Conservation (phyloP, 2,797 vertebrate genomes). For the Siniperca scherzeri region DNA sequence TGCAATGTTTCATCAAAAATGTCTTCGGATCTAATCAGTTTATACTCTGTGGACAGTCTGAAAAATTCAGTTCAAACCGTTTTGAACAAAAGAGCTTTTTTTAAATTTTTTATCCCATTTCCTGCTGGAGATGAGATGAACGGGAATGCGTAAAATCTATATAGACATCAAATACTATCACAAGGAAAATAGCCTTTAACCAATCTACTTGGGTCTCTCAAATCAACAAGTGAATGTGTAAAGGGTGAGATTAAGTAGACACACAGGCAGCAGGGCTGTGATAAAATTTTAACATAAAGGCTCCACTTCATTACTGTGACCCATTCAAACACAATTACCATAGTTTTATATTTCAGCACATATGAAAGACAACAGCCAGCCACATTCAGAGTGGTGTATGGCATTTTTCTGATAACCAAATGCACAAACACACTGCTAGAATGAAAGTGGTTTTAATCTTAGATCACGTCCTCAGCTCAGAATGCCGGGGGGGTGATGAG, state of each 20-base stretch:
- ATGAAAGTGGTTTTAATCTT: constrained; percentile 44
- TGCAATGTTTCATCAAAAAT: constrained; percentile 10
- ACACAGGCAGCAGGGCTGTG: constrained; percentile 32
- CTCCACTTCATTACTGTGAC: constrained; percentile 61
- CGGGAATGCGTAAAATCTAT: constrained; percentile 41
- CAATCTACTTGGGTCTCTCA: constrained; percentile 31
- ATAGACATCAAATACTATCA: constrained; percentile 47
- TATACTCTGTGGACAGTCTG: no score
- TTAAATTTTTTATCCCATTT: constrained; percentile 28
- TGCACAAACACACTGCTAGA: constrained; percentile 50
- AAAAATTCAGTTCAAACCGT: constrained; percentile 11
- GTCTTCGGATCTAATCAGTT: neutral
- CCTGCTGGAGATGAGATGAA: constrained; percentile 52
- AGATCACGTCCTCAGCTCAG: constrained; percentile 65
- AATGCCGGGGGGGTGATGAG: constrained; percentile 21
- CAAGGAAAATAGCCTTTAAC: constrained; percentile 59
- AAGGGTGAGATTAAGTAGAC: constrained; percentile 47
- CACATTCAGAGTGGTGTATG: constrained; percentile 33
- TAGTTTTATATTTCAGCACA: constrained; percentile 62
- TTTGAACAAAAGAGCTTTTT: neutral
- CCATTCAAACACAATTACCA: constrained; percentile 58
- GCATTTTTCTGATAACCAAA: constrained; percentile 55
- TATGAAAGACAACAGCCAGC: constrained; percentile 56
- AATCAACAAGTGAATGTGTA: constrained; percentile 49
- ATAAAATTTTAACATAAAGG: constrained; percentile 55